These are phyloP conservation scores for Diogma glabrata DNA, from an alignment of 2,888 invertebrate genomes.

Conservation along the genomic window DNA sequence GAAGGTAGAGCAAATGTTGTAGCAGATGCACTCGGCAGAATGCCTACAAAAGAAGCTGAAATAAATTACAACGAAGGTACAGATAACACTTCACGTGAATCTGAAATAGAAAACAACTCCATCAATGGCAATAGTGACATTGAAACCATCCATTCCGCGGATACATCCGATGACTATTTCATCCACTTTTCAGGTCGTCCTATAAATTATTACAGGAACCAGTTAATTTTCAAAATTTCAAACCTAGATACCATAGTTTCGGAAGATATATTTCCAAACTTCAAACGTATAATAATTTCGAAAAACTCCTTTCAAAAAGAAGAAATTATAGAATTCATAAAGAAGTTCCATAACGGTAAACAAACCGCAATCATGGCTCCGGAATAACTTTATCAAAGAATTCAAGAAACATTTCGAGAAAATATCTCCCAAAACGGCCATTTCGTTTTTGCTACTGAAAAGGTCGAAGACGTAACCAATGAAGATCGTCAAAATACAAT, in stretches of 20 bases:
- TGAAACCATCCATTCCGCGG: not conserved
- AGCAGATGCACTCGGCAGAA: not conserved
- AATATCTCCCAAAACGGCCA: not conserved
- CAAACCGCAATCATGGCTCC: not conserved
- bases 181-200: not conserved
- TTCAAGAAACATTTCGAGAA: not conserved
- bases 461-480: not conserved
- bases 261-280: not conserved
- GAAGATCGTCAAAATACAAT: not conserved
- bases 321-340: not conserved
- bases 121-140: not conserved
- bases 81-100: not conserved
- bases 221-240: not conserved
- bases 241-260: not conserved
- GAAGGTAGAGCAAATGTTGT: not conserved
- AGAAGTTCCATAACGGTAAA: not conserved
- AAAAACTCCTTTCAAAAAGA: not conserved
- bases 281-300: not conserved
- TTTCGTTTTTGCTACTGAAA: constrained; percentile 1
- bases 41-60: not conserved
- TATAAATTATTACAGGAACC: not conserved
- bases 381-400: not conserved
- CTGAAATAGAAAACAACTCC: not conserved
- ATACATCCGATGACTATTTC: not conserved
- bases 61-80: not conserved